Evolutionary conservation across 2,113 vertebrate genomes (phyloP).

Genomic region (Tachysurus vachellii): DNA sequence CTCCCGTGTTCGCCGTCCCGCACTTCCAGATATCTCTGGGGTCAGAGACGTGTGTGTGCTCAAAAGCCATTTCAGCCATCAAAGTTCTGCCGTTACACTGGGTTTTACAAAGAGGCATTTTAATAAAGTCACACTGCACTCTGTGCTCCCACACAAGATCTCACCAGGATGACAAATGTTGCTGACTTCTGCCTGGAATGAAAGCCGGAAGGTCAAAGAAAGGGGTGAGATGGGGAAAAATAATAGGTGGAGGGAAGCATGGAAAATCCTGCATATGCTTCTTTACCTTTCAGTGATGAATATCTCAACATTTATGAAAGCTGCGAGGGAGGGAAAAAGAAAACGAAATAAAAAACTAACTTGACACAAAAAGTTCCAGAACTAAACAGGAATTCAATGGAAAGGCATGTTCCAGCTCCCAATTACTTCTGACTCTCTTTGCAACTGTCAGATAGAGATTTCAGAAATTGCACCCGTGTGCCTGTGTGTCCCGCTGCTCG

Average conservation of each 20-base stretch:
- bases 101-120: constrained; percentile 69
- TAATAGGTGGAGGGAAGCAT: constrained; percentile 36
- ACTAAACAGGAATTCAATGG: constrained; percentile 67
- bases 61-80: constrained; percentile 56
- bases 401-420: constrained; percentile 64
- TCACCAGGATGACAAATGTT: constrained; percentile 77
- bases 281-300: constrained; percentile 67
- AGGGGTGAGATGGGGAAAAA: constrained; percentile 15
- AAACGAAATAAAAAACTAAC: constrained; percentile 30
- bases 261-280: constrained; percentile 41
- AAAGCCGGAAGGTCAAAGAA: constrained; percentile 74
- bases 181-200: constrained; percentile 73
- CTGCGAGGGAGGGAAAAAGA: constrained; percentile 54
- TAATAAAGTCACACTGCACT: constrained; percentile 58
- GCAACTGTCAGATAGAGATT: constrained; percentile 65
- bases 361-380: constrained; percentile 60
- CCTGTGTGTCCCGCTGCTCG: constrained; percentile 63
- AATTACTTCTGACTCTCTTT: constrained; percentile 70
- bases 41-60: constrained; percentile 43
- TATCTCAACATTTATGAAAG: constrained; percentile 74
- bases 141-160: constrained; percentile 69
- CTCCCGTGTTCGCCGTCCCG: constrained; percentile 34
- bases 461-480: constrained; percentile 56
- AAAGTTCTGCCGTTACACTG: constrained; percentile 58
- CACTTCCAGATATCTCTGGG: constrained; percentile 51